A percentile compares a stretch with the other conserved stretches of the same genome.
These are phyloP conservation scores for Perizoma affinitatum DNA, from an alignment of 2,888 invertebrate species.

Conservation along the genomic window DNA sequence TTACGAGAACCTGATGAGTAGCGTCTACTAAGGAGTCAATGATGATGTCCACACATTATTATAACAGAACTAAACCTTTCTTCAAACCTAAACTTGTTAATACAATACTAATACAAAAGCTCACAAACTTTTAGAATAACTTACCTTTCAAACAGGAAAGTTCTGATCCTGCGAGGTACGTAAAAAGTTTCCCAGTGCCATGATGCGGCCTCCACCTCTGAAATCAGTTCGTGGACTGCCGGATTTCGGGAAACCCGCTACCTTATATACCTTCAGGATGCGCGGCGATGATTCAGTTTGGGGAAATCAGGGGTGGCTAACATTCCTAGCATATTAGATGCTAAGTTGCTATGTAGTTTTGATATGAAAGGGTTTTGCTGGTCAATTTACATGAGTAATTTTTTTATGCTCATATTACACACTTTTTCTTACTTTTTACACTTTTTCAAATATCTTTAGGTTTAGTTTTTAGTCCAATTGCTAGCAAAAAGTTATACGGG, in stretches of 20 bases:
- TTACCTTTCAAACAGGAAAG: constrained; percentile 62
- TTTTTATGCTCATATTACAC: too few relatives aligned
- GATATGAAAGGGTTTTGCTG: not conserved
- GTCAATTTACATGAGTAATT: too few relatives aligned
- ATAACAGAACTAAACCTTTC: not conserved
- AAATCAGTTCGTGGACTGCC: constrained; percentile 46
- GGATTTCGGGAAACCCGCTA: constrained; percentile 55
- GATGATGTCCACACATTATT: too few relatives aligned
- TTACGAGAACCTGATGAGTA: too few relatives aligned
- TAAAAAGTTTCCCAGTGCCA: constrained; percentile 66
- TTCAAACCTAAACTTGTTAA: not conserved
- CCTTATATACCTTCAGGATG: constrained; percentile 59
- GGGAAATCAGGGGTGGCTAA: constrained; percentile 30
- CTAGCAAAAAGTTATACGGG: too few relatives aligned
- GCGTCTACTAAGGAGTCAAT: too few relatives aligned
- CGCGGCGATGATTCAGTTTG: constrained; percentile 51
- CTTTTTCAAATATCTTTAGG: too few relatives aligned
- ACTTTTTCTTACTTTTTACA: too few relatives aligned
- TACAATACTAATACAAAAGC: not conserved
- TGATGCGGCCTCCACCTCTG: constrained; percentile 43
- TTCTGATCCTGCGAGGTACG: constrained; percentile 58
- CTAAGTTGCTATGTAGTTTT: not conserved
- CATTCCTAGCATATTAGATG: constrained; percentile 8
- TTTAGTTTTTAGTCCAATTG: too few relatives aligned
- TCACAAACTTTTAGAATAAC: constrained; percentile 22